These are phyloP conservation scores for Sarcophaga rosellei DNA, from an alignment of 2,888 invertebrate species.

Conservation along the genomic window DNA sequence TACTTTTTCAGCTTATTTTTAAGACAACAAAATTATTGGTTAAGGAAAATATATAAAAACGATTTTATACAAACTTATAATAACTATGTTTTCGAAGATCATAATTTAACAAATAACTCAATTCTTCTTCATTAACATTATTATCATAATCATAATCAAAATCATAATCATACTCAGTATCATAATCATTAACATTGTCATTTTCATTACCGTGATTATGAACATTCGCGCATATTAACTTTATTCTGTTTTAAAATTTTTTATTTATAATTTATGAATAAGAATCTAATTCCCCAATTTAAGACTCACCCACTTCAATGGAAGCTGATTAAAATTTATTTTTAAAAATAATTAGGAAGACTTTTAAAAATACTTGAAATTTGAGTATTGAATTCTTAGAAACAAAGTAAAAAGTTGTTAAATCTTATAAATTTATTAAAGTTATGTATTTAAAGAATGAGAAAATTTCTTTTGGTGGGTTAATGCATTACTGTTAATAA, in stretches of 20 bases:
- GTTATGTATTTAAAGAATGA: too few relatives aligned
- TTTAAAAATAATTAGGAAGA: too few relatives aligned
- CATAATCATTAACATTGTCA: neutral
- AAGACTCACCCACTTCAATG: slow-evolving; percentile 31
- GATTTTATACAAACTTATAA: slow-evolving; percentile 53
- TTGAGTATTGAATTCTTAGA: too few relatives aligned
- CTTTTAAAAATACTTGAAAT: too few relatives aligned
- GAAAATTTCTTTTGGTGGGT: too few relatives aligned
- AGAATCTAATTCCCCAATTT: slow-evolving; percentile 9
- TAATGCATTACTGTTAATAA: too few relatives aligned
- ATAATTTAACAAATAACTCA: slow-evolving; percentile 58
- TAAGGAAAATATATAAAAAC: slow-evolving; percentile 11
- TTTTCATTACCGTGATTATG: neutral
- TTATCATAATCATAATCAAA: slow-evolving; percentile 11
- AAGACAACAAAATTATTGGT: neutral
- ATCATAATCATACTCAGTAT: neutral
- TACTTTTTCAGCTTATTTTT: slow-evolving; percentile 11
- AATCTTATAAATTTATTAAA: too few relatives aligned
- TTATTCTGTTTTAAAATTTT: neutral
- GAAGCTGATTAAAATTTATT: too few relatives aligned
- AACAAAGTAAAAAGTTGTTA: too few relatives aligned
- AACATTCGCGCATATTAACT: neutral
- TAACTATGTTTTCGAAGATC: slow-evolving; percentile 55
- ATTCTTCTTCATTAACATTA: slow-evolving; percentile 34
- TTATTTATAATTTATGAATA: neutral